Evolutionary conservation across 2,888 invertebrate species (phyloP).

Genomic region (Brachypalpus laphriformis): DNA sequence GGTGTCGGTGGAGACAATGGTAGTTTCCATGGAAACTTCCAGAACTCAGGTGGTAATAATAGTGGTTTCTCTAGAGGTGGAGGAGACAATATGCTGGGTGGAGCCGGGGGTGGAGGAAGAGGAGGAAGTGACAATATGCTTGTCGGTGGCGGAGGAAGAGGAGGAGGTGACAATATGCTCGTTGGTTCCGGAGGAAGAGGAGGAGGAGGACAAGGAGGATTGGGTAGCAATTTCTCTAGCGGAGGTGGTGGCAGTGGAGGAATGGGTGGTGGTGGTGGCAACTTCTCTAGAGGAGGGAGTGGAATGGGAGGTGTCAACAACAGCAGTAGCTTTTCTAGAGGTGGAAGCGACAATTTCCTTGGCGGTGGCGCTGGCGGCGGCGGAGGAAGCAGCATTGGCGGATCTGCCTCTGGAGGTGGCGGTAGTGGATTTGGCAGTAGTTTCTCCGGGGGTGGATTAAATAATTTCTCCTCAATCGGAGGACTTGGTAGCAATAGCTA

Average conservation of each 20-base stretch:
- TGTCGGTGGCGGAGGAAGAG: background rate
- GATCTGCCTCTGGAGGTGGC: background rate
- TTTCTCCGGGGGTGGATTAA: constrained; percentile 33
- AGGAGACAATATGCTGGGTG: background rate
- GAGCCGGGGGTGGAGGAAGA: background rate
- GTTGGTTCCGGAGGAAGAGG: background rate
- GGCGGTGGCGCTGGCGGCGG: background rate
- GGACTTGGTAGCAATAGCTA: background rate
- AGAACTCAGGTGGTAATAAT: background rate
- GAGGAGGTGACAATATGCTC: background rate
- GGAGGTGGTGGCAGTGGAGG: background rate
- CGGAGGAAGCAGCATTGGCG: background rate
- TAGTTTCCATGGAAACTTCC: constrained; percentile 1
- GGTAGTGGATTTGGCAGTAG: background rate
- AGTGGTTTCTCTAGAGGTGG: constrained; percentile 25
- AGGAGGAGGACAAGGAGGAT: constrained; percentile 9
- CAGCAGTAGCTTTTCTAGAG: background rate
- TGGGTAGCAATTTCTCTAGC: constrained; percentile 8
- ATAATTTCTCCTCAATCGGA: constrained; percentile 25
- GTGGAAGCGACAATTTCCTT: background rate
- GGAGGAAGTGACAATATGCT: background rate
- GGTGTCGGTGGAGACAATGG: background rate
- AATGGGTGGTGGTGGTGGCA: constrained; percentile 7
- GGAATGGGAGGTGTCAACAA: background rate
- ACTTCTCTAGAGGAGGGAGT: too few species aligned